phyloP scores from a whole-genome alignment of 1,140 invertebrate genomes.

The Belonocnema kinseyi region DNA sequence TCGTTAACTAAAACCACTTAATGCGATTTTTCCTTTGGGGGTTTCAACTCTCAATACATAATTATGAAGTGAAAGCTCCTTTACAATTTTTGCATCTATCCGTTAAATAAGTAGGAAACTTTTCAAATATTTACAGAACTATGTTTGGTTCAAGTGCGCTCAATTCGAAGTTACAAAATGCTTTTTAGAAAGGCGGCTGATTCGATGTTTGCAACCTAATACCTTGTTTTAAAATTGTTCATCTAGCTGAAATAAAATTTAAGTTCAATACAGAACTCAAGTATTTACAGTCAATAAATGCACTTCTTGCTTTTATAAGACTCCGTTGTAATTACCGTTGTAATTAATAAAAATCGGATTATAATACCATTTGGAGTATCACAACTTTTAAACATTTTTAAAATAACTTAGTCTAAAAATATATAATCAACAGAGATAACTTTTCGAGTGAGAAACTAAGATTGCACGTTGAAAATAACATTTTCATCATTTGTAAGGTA shows the following conservation, averaged over 20 bases:
- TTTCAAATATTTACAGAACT: constrained; percentile 16
- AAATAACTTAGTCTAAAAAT: no score
- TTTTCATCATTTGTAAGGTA: not conserved
- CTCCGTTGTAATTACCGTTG: no score
- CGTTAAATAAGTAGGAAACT: not conserved
- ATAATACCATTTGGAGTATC: no score
- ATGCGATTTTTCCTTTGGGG: not conserved
- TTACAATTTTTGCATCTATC: not conserved
- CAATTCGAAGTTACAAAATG: not conserved
- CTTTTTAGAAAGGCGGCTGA: not conserved
- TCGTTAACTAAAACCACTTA: constrained; percentile 2
- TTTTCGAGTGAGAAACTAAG: not conserved
- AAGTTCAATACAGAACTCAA: constrained; percentile 15
- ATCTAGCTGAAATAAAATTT: not conserved
- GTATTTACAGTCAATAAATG: no score
- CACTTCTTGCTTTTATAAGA: no score
- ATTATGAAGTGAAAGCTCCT: not conserved
- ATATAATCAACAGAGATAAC: not conserved
- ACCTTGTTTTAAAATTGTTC: not conserved
- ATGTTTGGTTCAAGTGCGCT: constrained; percentile 1
- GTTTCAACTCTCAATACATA: not conserved
- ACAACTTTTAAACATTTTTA: no score
- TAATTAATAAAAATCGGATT: no score
- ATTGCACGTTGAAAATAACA: not conserved
- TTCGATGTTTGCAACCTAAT: constrained; percentile 24